Evolutionary conservation across 2,797 vertebrate species (phyloP).

Genomic region (Denticeps clupeoides): DNA sequence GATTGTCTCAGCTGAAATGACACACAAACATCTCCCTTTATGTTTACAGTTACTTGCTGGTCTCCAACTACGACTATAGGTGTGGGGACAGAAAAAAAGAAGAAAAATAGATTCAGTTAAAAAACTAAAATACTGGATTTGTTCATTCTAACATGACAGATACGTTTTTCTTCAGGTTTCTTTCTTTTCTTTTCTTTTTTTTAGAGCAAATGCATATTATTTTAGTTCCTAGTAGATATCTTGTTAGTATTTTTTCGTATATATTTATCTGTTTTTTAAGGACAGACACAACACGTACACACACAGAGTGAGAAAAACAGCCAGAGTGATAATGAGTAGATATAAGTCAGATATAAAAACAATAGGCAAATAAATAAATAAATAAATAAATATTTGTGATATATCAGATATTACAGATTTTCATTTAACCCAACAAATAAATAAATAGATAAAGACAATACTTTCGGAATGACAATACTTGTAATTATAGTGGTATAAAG

Average conservation of each 20-base stretch:
- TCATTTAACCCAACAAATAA: conserved; percentile 22
- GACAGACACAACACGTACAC: conserved; percentile 49
- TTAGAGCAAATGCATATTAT: conserved; percentile 43
- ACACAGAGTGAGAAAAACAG: conserved; percentile 38
- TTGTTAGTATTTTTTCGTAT: conserved; percentile 44
- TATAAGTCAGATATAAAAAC: conserved; percentile 14
- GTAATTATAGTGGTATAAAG: conserved; percentile 39
- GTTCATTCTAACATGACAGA: conserved; percentile 16
- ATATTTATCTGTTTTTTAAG: conserved; percentile 35
- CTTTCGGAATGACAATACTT: conserved; percentile 26
- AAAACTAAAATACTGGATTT: not conserved
- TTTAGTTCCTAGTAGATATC: conserved; percentile 41
- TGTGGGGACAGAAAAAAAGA: too few species aligned
- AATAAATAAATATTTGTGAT: conserved; percentile 32
- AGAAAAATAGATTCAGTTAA: not conserved
- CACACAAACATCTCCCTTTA: not conserved
- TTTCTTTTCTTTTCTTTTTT: conserved; percentile 24
- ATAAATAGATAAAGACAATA: conserved; percentile 26
- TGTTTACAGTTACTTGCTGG: not conserved
- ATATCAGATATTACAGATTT: conserved; percentile 21
- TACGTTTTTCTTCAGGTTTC: conserved; percentile 21
- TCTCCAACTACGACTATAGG: not conserved
- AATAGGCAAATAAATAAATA: conserved; percentile 23
- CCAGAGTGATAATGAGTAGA: conserved; percentile 15
- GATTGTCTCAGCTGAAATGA: not conserved